A percentile compares a stretch with the other conserved stretches of the same genome.
Conservation (phyloP, 2,888 invertebrate species). For the Fragum sueziense region DNA sequence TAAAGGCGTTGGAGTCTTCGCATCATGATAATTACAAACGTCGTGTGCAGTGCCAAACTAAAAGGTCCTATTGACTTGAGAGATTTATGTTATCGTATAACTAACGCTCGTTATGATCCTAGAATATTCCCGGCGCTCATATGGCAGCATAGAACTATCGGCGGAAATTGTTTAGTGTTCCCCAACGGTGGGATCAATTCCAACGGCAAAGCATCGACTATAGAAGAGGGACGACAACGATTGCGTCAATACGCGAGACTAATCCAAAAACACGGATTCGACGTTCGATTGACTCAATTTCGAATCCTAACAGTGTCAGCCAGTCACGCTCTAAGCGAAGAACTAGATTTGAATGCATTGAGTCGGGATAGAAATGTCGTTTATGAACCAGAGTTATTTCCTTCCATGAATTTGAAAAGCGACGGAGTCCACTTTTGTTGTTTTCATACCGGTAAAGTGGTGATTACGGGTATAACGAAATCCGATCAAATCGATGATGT, state of each 20-base stretch:
- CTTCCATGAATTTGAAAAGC: slow-evolving; percentile 4
- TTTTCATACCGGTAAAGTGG: slow-evolving; percentile 38
- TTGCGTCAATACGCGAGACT: slow-evolving; percentile 28
- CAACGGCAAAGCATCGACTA: slow-evolving; percentile 17
- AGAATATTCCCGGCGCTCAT: slow-evolving; percentile 27
- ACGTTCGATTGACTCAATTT: neutral
- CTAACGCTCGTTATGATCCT: slow-evolving; percentile 27
- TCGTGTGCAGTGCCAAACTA: slow-evolving; percentile 21
- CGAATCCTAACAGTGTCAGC: slow-evolving; percentile 15
- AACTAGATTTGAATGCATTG: slow-evolving; percentile 8
- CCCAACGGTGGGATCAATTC: slow-evolving; percentile 31
- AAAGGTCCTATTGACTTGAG: slow-evolving; percentile 15
- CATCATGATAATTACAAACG: slow-evolving; percentile 32
- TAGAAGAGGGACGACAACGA: slow-evolving; percentile 19
- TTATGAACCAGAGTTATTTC: slow-evolving; percentile 40
- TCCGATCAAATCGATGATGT: neutral
- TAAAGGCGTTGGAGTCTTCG: neutral
- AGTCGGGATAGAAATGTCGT: neutral
- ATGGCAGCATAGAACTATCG: slow-evolving; percentile 37
- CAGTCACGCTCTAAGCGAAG: slow-evolving; percentile 4
- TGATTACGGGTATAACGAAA: slow-evolving; percentile 36
- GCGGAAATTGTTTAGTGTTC: slow-evolving; percentile 37
- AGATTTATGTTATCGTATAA: slow-evolving; percentile 22
- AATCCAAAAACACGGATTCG: slow-evolving; percentile 25
- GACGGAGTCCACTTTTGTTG: slow-evolving; percentile 29